Conservation (phyloP, 2,797 vertebrate species). For the Scolopax rusticola region DNA sequence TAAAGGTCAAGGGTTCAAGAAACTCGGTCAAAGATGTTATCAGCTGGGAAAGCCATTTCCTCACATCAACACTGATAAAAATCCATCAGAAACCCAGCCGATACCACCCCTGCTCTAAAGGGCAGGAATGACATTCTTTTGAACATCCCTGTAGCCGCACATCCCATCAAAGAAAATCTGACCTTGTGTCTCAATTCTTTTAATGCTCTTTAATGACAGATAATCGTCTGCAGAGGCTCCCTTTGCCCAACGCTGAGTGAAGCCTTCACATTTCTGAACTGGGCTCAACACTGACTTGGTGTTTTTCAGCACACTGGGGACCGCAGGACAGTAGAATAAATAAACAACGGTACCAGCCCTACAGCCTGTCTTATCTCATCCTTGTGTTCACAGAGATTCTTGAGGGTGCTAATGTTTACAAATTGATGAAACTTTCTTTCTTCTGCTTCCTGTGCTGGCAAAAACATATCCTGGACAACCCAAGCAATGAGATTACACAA, state of each 20-base stretch:
- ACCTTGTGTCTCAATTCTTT: slow-evolving; percentile 74
- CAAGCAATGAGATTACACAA: slow-evolving; percentile 63
- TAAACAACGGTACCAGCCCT: slow-evolving; percentile 73
- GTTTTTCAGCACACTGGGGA: slow-evolving; percentile 55
- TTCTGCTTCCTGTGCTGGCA: slow-evolving; percentile 83
- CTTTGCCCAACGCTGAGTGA: slow-evolving; percentile 84
- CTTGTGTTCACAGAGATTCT: slow-evolving; percentile 81
- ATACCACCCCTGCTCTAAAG: slow-evolving; percentile 68
- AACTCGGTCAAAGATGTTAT: slow-evolving; percentile 83
- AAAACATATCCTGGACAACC: slow-evolving; percentile 86
- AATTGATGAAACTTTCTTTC: slow-evolving; percentile 91
- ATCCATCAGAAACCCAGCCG: slow-evolving; percentile 72
- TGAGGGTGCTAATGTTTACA: slow-evolving; percentile 87
- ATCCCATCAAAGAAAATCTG: slow-evolving; percentile 80
- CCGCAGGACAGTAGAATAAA: slow-evolving; percentile 77
- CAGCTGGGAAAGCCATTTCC: slow-evolving; percentile 82
- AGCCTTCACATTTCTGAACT: slow-evolving; percentile 81
- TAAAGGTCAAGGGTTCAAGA: slow-evolving; percentile 82
- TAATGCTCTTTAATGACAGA: slow-evolving; percentile 78
- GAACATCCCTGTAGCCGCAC: slow-evolving; percentile 67
- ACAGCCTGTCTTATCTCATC: slow-evolving; percentile 85
- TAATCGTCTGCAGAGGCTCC: slow-evolving; percentile 75
- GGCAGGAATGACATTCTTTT: slow-evolving; percentile 70
- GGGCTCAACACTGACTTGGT: slow-evolving; percentile 72
- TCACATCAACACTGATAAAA: slow-evolving; percentile 77